phyloP scores from a whole-genome alignment of 2,113 vertebrate genomes.

The Nothoprocta perdicaria region DNA sequence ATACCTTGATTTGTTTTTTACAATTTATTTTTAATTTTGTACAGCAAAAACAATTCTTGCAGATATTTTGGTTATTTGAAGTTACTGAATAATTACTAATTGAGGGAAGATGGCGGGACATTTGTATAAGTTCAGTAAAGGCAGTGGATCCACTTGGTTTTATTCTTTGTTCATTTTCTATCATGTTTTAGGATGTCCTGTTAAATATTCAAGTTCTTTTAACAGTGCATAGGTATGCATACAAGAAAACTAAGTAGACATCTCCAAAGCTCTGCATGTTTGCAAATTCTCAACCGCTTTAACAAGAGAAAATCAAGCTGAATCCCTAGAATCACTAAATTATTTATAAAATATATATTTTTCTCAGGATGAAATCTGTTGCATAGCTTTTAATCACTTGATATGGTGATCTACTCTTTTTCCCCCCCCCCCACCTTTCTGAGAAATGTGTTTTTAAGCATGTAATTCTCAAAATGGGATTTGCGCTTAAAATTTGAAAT shows the following conservation, averaged over 20 bases:
- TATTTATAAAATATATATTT: neutral
- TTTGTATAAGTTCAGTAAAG: neutral
- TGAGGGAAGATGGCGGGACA: neutral
- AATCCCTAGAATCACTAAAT: neutral
- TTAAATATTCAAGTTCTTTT: neutral
- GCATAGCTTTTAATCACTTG: neutral
- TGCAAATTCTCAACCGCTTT: neutral
- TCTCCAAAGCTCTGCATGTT: neutral
- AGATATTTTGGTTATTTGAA: neutral
- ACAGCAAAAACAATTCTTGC: neutral
- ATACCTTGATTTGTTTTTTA: neutral
- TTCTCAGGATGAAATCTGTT: neutral
- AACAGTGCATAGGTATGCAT: neutral
- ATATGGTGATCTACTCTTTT: neutral
- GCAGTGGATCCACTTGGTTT: neutral
- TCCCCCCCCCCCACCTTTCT: no score
- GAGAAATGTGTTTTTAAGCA: rapidly evolving
- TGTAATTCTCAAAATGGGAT: neutral
- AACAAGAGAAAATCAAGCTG: neutral
- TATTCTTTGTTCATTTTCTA: neutral
- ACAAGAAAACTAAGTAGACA: neutral
- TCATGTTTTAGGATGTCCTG: neutral
- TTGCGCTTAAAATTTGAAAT: neutral
- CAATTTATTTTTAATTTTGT: neutral
- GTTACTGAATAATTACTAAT: constrained; percentile 4